phyloP scores from a whole-genome alignment of 2,113 vertebrate species.

The Holacanthus passer region DNA sequence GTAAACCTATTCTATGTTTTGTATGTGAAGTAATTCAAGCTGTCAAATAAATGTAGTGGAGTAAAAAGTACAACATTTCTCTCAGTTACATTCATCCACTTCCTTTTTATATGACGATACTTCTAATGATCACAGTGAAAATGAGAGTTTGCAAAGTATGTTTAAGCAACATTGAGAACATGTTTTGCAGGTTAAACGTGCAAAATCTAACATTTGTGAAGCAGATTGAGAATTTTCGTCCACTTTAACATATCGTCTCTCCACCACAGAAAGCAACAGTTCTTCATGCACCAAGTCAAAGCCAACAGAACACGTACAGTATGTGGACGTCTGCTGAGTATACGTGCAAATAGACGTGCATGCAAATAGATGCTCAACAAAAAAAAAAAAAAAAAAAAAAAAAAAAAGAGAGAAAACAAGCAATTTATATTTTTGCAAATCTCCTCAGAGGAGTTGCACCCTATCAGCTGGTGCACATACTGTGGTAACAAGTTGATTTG shows the following conservation, averaged over 20 bases:
- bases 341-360: slow-evolving; percentile 31
- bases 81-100: background rate
- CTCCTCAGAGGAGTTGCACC: slow-evolving; percentile 43
- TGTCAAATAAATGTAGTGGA: background rate
- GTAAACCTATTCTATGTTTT: background rate
- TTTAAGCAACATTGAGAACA: background rate
- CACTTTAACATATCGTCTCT: slow-evolving; percentile 11
- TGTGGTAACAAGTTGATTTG: slow-evolving; percentile 72
- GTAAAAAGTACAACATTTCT: background rate
- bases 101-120: background rate
- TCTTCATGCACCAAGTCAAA: slow-evolving; percentile 37
- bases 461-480: slow-evolving; percentile 63
- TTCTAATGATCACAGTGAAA: background rate
- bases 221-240: slow-evolving; percentile 29
- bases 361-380: slow-evolving; percentile 41
- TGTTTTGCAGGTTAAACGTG: slow-evolving; percentile 28
- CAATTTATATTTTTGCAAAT: slow-evolving; percentile 58
- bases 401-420: slow-evolving; percentile 29
- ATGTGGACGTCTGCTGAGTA: slow-evolving; percentile 38
- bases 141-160: background rate
- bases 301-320: slow-evolving; percentile 33
- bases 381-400: no score
- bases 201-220: slow-evolving; percentile 24
- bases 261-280: slow-evolving; percentile 24
- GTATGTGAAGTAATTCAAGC: background rate